Evolutionary conservation across 2,888 invertebrate species (phyloP).

Genomic region (Stegana nigrithorax): DNA sequence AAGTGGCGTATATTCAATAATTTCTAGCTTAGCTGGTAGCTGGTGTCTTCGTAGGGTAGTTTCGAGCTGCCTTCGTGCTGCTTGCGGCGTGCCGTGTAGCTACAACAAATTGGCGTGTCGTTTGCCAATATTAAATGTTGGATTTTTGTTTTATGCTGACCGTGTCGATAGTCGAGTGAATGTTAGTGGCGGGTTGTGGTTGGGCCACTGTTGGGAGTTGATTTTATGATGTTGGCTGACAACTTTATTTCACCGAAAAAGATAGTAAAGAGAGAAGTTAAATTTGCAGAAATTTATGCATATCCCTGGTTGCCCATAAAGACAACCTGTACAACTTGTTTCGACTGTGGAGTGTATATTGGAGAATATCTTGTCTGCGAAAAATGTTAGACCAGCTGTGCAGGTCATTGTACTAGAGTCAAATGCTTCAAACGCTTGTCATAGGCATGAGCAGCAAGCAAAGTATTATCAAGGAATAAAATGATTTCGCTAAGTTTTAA

Average conservation of each 20-base stretch:
- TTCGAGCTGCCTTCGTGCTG: too few relatives aligned
- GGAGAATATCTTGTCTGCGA: too few relatives aligned
- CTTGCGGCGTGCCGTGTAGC: not conserved
- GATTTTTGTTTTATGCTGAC: slow-evolving; percentile 24
- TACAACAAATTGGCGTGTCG: slow-evolving; percentile 21
- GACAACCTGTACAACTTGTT: slow-evolving; percentile 41
- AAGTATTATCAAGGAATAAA: too few relatives aligned
- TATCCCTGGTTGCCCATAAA: slow-evolving; percentile 57
- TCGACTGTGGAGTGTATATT: too few relatives aligned
- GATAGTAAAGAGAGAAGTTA: too few relatives aligned
- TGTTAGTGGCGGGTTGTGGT: slow-evolving; percentile 10
- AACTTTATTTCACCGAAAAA: slow-evolving; percentile 50
- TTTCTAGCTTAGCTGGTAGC: slow-evolving; percentile 17
- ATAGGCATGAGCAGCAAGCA: too few relatives aligned
- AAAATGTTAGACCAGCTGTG: too few relatives aligned
- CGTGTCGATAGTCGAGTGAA: slow-evolving; percentile 7
- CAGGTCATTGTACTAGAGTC: too few relatives aligned
- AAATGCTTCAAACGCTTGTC: too few relatives aligned
- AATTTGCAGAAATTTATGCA: slow-evolving; percentile 27
- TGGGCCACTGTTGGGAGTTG: slow-evolving; percentile 26
- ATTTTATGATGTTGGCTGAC: slow-evolving; percentile 53
- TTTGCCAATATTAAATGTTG: slow-evolving; percentile 36
- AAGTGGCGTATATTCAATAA: slow-evolving; percentile 13
- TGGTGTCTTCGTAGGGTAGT: slow-evolving; percentile 9
- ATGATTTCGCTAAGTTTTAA: too few relatives aligned